phyloP scores from a whole-genome alignment of 2,113 vertebrate genomes.

The Laticauda colubrina region DNA sequence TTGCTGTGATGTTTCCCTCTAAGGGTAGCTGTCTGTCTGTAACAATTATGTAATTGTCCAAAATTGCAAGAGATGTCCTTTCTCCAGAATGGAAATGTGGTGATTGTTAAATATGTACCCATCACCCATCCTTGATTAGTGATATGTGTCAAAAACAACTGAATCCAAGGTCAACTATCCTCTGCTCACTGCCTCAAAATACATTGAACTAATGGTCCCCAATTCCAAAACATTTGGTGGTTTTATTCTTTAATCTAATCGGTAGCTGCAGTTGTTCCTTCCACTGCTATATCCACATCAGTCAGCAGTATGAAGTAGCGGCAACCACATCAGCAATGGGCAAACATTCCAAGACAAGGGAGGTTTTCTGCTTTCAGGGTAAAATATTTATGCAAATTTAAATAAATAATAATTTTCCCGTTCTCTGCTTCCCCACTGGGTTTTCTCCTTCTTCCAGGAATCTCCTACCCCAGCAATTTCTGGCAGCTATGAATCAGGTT shows the following conservation, averaged over 20 bases:
- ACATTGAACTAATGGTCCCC: neutral
- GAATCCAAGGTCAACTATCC: neutral
- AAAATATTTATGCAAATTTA: neutral
- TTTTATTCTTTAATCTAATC: neutral
- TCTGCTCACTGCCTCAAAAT: neutral
- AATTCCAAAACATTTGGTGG: neutral
- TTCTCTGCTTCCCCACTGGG: neutral
- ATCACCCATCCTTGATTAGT: neutral
- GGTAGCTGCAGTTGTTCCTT: neutral
- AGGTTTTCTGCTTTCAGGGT: neutral
- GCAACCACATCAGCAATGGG: neutral
- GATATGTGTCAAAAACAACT: neutral
- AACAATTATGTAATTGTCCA: neutral
- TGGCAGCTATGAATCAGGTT: neutral
- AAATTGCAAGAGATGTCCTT: neutral
- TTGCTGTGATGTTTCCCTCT: neutral
- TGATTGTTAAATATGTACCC: neutral
- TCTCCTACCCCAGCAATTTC: neutral
- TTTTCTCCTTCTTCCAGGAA: neutral
- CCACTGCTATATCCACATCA: neutral
- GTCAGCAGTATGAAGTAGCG: neutral
- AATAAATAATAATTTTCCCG: neutral
- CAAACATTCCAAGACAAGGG: neutral
- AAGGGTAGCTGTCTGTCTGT: neutral
- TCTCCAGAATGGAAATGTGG: neutral